Evolutionary conservation across 2,888 invertebrate species (phyloP), one percentile per base, ranked within the genome.

Genomic region (Pseudococcus longispinus): DNA sequence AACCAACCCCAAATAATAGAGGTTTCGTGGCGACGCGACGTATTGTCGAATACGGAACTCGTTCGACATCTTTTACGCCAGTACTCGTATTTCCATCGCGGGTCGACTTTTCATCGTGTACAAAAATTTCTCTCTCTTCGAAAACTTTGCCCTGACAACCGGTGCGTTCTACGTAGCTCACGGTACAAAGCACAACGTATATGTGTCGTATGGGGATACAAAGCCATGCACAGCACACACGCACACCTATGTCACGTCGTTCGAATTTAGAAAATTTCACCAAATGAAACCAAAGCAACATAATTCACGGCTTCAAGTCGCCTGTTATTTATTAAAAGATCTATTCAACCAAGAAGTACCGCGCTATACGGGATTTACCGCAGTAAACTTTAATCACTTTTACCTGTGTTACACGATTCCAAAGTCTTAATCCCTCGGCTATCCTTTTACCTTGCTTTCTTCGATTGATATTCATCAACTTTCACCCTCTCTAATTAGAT

Each of bases 1-100:
- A 44, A 70, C 42, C 23, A 44, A 85, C 85, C 85, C 85, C 85
- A 44, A 85, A 70, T 85, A 85, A 85, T 42, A 51, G 83, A 84
- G 65, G 84, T 80, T 80, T 80, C 77, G 77, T 70, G 70, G 70
- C 29, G 70, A 65, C 77, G 77, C 26, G 65, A 32, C 77, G 77
- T 80, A 80, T 80, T 80, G 77, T 80, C 42, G 42, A 80, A 42
- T 80, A 80, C 42, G 11, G 20, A 70, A 29, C 29, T 70, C 37
- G 32, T 70, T 70, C 70, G 70, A 70, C 29, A 70, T 70, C 15
- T 70, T 70, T 29, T 70, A 70, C 29, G 23, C 51, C 15, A 60
- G 23, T 23, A 55, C 60, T 60, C 60, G 60, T 23, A 15, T 70
- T 70, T 18, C 70, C 70, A 70, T 15, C 29, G 18, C 20, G n/a